Base-by-base conservation (phyloP, 2,888 invertebrate species). In the Danaus chrysippus region DNA sequence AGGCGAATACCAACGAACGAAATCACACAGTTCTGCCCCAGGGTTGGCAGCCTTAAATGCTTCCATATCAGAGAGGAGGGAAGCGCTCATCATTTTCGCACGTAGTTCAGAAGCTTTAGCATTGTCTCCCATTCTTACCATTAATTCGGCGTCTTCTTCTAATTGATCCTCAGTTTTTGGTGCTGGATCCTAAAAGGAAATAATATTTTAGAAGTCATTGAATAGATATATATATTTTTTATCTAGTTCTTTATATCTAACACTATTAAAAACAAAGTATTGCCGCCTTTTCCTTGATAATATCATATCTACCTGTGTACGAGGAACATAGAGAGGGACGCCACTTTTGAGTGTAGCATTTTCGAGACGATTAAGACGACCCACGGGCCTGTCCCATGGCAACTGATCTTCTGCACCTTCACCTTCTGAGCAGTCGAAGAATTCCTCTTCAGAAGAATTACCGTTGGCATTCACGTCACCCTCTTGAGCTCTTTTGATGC, bases 11-110 rank as follows among this genome's bases (percentile, higher is more conserved):
- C 99, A 99, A 56, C 97, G 93, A 63, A 99, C 98, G 79, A 99
- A 99, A 81, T 99, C 99, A 77, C 97, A 98, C 56, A 99, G 88
- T 61, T 94, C 92, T 10, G 96, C 94, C 5, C 95, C 96, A 0
- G 99, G 99, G 91, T 99, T 99, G 3, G 99, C 99, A 1, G 99
- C 98, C 91, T 99, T 99, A 83, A 99, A 99, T 0, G 99, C 96
- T 82, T 99, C 98, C 98, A 99, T 99, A 77, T 99, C 99, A 0
- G 99, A 98, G 1, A 97, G 92, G 12, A 99, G 91, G 0, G 98
- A 97, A 0, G 98, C 97, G 81, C 98, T 96, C 96, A 99, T 99
- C 93, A 99, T 95, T 78, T 96, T 94, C 0, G 98, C 97, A 62
- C 98, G 93, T 68, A 97, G 92, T 78, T 96, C 95, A 10, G 95